A percentile compares a stretch with the other conserved stretches of the same genome.
phyloP scores from a whole-genome alignment of 2,797 vertebrate species.

The Huso huso region DNA sequence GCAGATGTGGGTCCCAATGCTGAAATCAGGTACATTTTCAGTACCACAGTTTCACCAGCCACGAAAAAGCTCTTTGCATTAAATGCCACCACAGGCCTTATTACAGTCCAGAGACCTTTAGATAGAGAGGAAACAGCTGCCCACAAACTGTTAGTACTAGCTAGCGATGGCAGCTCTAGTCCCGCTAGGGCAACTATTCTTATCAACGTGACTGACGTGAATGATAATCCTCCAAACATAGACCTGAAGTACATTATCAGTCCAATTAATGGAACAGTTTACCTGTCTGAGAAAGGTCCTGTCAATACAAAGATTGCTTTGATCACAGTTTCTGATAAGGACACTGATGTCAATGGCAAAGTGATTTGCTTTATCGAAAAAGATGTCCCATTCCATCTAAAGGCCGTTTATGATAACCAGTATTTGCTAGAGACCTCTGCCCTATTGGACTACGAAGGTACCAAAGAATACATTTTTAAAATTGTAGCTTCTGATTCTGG shows the following conservation, averaged over 20 bases:
- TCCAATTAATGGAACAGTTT: slow-evolving; percentile 96
- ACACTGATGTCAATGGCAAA: slow-evolving; percentile 97
- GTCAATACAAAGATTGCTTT: slow-evolving; percentile 98
- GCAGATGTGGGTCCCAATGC: slow-evolving; percentile 94
- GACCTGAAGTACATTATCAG: slow-evolving; percentile 98
- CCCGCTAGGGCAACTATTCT: slow-evolving; percentile 87
- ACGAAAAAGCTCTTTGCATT: slow-evolving; percentile 95
- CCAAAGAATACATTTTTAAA: slow-evolving; percentile 98
- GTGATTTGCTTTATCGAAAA: slow-evolving; percentile 98
- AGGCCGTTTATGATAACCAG: slow-evolving; percentile 97
- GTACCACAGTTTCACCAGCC: slow-evolving; percentile 86
- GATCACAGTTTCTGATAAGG: slow-evolving; percentile 97
- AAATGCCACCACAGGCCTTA: slow-evolving; percentile 87
- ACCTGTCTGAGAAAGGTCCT: slow-evolving; percentile 97
- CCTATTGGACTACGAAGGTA: slow-evolving; percentile 93
- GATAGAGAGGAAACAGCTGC: slow-evolving; percentile 94
- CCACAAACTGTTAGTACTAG: slow-evolving; percentile 92
- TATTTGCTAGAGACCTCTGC: slow-evolving; percentile 95
- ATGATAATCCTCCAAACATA: slow-evolving; percentile 97
- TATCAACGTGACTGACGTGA: slow-evolving; percentile 97
- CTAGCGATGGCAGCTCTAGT: slow-evolving; percentile 95
- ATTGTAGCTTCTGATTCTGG: slow-evolving; percentile 96
- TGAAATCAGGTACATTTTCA: slow-evolving; percentile 92
- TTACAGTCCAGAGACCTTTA: slow-evolving; percentile 88
- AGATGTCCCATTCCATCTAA: slow-evolving; percentile 95